These are phyloP conservation scores for Cephalopholis sonnerati DNA, from an alignment of 2,113 vertebrate species.

Conservation along the genomic window DNA sequence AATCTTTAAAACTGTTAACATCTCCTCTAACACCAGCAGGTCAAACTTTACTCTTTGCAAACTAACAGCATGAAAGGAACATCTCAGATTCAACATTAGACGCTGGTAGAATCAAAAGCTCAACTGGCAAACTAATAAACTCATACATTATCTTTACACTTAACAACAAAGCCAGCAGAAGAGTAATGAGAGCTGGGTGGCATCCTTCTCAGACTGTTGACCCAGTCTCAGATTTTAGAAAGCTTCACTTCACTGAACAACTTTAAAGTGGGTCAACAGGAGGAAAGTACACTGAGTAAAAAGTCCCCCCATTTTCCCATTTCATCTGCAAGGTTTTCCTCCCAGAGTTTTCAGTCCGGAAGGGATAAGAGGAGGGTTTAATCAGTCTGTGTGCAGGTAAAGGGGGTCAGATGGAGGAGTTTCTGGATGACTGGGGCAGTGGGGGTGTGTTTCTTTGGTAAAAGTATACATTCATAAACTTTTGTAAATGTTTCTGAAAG, in stretches of 20 bases:
- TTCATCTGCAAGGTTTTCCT: neutral
- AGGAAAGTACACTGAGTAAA: neutral
- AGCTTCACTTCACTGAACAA: neutral
- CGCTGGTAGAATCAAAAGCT: too few relatives aligned
- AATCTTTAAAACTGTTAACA: too few relatives aligned
- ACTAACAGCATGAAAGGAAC: too few relatives aligned
- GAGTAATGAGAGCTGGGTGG: neutral
- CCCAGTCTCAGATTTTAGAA: neutral
- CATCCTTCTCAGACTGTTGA: neutral
- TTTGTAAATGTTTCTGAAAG: neutral
- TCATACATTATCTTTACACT: too few relatives aligned
- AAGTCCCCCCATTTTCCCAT: neutral
- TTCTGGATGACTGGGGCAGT: neutral
- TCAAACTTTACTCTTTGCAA: neutral
- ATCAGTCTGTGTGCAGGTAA: neutral
- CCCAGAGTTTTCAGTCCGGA: neutral
- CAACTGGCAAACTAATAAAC: too few relatives aligned
- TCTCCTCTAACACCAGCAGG: neutral
- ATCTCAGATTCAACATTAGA: too few relatives aligned
- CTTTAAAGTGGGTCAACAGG: conserved; percentile 15
- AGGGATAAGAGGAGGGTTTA: neutral
- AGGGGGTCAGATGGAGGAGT: neutral
- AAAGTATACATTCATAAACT: neutral
- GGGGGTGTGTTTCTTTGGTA: neutral
- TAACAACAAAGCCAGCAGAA: too few relatives aligned